phyloP scores from a whole-genome alignment of 2,113 vertebrate genomes.

The Calyptommatus sinebrachiatus region DNA sequence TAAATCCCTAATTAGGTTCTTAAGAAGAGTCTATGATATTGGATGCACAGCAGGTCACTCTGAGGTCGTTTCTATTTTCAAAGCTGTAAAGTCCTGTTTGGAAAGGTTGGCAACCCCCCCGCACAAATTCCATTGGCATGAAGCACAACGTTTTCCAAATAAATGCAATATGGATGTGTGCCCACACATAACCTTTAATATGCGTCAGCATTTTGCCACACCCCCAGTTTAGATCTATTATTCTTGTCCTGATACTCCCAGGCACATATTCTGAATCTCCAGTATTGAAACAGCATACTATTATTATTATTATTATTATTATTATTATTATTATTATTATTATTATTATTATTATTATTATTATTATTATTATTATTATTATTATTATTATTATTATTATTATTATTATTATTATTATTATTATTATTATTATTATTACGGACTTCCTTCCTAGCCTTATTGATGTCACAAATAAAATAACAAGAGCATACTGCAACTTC shows the following conservation, averaged over 20 bases:
- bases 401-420: neutral
- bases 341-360: neutral
- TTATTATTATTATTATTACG: neutral
- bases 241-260: neutral
- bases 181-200: constrained; percentile 5
- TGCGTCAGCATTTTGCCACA: neutral
- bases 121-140: constrained; percentile 45
- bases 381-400: neutral
- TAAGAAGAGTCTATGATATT: constrained; percentile 15
- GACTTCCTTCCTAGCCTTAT: constrained; percentile 9
- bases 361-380: neutral
- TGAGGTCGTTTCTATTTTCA: constrained; percentile 9
- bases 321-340: neutral
- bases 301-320: neutral
- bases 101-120: constrained; percentile 37
- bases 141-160: neutral
- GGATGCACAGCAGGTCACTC: neutral
- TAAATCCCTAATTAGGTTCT: constrained; percentile 45
- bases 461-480: neutral
- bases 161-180: neutral
- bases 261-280: neutral
- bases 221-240: neutral
- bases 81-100: constrained; percentile 13
- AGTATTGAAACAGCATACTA: neutral
- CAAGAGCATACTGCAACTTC: neutral